Conservation (phyloP, 2,113 vertebrate species). For the Phylloscopus whistleri region DNA sequence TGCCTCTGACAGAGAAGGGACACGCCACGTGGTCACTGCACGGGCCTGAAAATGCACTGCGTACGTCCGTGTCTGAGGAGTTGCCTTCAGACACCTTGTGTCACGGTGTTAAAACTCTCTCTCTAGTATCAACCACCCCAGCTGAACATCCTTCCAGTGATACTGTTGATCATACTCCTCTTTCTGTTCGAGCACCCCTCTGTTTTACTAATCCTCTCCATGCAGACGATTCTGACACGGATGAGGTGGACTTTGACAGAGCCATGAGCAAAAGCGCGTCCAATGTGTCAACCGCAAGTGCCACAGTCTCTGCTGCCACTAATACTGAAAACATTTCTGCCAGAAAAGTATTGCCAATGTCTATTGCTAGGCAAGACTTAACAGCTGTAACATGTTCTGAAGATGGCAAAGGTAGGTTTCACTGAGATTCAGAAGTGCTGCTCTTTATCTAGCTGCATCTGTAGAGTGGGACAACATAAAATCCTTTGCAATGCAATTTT, state of each 20-base stretch:
- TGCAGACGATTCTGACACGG: constrained; percentile 88
- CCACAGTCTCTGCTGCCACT: constrained; percentile 78
- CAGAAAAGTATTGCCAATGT: constrained; percentile 89
- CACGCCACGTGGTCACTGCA: constrained; percentile 73
- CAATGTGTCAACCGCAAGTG: constrained; percentile 83
- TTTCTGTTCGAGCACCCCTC: constrained; percentile 78
- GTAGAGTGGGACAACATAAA: not conserved
- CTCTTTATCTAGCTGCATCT: not conserved
- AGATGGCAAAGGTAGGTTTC: constrained; percentile 82
- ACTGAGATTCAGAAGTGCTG: not conserved
- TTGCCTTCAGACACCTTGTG: constrained; percentile 39
- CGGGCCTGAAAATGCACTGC: constrained; percentile 69
- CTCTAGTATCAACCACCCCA: constrained; percentile 55
- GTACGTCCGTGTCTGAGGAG: constrained; percentile 13
- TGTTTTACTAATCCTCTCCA: constrained; percentile 97
- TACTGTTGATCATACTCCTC: constrained; percentile 18
- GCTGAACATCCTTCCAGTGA: constrained; percentile 26
- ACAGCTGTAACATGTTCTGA: constrained; percentile 52
- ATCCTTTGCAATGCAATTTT: not conserved
- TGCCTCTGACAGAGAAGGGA: constrained; percentile 84
- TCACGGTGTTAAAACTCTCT: constrained; percentile 52
- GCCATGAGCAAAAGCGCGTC: constrained; percentile 61
- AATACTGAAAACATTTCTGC: constrained; percentile 72
- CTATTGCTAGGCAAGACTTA: constrained; percentile 84
- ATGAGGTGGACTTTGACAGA: constrained; percentile 73